Conservation (phyloP, 1,140 invertebrate genomes). For the Catajapyx aquilonaris region DNA sequence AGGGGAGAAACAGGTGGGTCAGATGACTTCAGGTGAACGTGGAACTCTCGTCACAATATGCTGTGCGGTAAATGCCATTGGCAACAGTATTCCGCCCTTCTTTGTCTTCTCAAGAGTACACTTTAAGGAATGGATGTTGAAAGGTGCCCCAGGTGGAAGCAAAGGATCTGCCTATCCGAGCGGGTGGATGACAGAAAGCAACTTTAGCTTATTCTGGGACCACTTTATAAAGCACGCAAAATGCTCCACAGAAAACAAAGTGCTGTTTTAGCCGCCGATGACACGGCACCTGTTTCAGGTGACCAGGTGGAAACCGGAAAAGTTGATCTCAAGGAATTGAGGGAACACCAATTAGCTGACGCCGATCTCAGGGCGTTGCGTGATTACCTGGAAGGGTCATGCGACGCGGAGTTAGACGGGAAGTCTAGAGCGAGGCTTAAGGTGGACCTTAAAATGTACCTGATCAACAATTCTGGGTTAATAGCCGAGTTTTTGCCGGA, state of each 20-base stretch:
- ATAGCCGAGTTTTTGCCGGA: too few relatives aligned
- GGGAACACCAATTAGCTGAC: too few relatives aligned
- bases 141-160: slow-evolving; percentile 19
- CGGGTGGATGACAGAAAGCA: slow-evolving; percentile 19
- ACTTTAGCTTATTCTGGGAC: slow-evolving; percentile 16
- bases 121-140: slow-evolving; percentile 14
- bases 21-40: slow-evolving; percentile 18
- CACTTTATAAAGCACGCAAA: slow-evolving; percentile 19
- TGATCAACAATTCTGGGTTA: too few relatives aligned
- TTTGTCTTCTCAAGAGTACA: slow-evolving; percentile 15
- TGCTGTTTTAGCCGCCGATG: too few relatives aligned
- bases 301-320: too few relatives aligned
- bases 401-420: too few relatives aligned
- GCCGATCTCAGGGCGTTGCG: too few relatives aligned
- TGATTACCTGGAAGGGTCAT: too few relatives aligned
- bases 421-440: too few relatives aligned
- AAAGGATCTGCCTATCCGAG: slow-evolving; percentile 15
- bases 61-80: slow-evolving; percentile 13
- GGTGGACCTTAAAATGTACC: too few relatives aligned
- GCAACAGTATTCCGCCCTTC: slow-evolving; percentile 13
- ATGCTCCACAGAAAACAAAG: slow-evolving; percentile 11
- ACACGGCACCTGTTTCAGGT: too few relatives aligned
- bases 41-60: slow-evolving; percentile 19
- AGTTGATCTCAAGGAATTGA: too few relatives aligned
- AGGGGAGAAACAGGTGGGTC: slow-evolving; percentile 18